Evolutionary conservation across 2,113 vertebrate species (phyloP), one percentile per base, ranked within the genome.

Genomic region (Gallinago media): DNA sequence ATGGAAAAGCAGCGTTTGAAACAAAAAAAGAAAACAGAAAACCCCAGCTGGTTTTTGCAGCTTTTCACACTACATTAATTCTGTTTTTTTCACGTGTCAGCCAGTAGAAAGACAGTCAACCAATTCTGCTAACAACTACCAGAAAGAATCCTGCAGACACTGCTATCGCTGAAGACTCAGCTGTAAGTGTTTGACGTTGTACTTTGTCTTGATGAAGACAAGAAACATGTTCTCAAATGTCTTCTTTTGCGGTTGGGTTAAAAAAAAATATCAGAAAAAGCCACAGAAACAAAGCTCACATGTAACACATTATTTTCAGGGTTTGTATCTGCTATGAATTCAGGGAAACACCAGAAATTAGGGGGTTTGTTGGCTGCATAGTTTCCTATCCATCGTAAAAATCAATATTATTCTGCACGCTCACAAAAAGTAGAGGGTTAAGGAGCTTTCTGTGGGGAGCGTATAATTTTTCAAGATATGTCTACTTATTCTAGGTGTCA

Each of bases 401-500:
- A 92, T 85, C 82, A 88, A 0, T 73, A 85, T 88, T 85, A 73
- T 71, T 79, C 46, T 70, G 54, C 85, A 79, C 15, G 6, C 6
- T 62, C 16, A 76, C 46, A 87, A 67, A 91, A 91, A 95, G 85
- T 0, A 85, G 56, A 75, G 22, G 58, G 31, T 86, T 84, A 84
- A 59, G 52, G 12, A 83, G 59, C 27, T 79, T 79, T 93, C 66
- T 88, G 40, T 58, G 20, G 89, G 62, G 21, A 70, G 46, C 25
- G 22, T 85, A 70, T 89, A 82, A 96, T 92, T 94, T 87, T 93
- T 95, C 49, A 82, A 79, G 74, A 31, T 61, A 89, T 61, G 76
- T 85, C 49, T 93, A 61, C 40, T 92, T 66, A 79, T 77, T 94
- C 89, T 54, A 90, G 54, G 59, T 32, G 49, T 74, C 20, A 42